These are phyloP conservation scores for Cephus runcator DNA, from an alignment of 2,888 invertebrate genomes.

Conservation along the genomic window DNA sequence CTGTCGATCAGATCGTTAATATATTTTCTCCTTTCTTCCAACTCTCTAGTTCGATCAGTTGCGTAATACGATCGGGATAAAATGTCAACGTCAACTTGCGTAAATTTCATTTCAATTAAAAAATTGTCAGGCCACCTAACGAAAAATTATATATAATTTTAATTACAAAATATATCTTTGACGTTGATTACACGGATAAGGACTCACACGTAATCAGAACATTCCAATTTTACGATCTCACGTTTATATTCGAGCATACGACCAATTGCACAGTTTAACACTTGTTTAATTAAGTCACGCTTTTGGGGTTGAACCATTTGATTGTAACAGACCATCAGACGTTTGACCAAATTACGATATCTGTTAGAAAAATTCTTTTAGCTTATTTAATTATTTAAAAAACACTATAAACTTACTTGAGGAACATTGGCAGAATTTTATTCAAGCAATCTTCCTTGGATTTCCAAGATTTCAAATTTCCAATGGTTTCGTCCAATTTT, in stretches of 20 bases:
- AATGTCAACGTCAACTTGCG: conserved; percentile 75
- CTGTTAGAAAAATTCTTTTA: conserved; percentile 29
- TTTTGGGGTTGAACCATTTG: conserved; percentile 74
- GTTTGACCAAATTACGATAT: conserved; percentile 49
- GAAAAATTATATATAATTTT: conserved; percentile 3
- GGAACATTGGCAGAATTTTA: conserved; percentile 41
- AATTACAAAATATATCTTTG: background rate
- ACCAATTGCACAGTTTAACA: conserved; percentile 71
- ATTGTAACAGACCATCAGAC: conserved; percentile 71
- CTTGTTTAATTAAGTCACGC: conserved; percentile 68
- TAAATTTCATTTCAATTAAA: conserved; percentile 75
- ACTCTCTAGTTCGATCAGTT: conserved; percentile 65
- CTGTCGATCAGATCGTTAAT: conserved; percentile 46
- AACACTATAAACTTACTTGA: conserved; percentile 33
- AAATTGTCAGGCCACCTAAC: conserved; percentile 79
- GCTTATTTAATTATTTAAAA: background rate
- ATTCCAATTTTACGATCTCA: conserved; percentile 70
- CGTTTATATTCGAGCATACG: conserved; percentile 72
- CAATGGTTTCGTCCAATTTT: conserved; percentile 36
- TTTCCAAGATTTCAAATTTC: conserved; percentile 18
- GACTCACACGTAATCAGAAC: conserved; percentile 67
- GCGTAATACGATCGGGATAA: conserved; percentile 74
- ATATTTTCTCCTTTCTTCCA: conserved; percentile 44
- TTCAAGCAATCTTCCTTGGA: conserved; percentile 27
- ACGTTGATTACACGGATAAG: background rate